Conservation (phyloP, 2,113 vertebrate species). For the Malurus elegans region DNA sequence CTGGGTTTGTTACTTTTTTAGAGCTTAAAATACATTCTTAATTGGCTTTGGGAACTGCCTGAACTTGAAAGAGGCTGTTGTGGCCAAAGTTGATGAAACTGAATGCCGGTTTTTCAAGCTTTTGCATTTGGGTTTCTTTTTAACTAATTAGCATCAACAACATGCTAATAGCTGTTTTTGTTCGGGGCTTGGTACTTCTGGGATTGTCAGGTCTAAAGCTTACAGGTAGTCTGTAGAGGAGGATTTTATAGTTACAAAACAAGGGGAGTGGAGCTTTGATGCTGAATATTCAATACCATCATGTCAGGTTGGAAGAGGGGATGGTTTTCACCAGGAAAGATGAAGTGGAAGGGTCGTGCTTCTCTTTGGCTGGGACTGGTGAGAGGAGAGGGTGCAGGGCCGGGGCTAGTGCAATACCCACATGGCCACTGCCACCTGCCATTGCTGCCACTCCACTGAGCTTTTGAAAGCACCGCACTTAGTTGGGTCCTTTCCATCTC, state of each 20-base stretch:
- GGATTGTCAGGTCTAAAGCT: not conserved
- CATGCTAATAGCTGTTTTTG: not conserved
- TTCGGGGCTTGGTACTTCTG: not conserved
- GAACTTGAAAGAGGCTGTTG: not conserved
- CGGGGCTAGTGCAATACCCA: not conserved
- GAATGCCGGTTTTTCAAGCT: not conserved
- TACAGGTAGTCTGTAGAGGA: not conserved
- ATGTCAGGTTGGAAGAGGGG: not conserved
- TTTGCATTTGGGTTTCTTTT: not conserved
- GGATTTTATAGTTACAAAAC: not conserved
- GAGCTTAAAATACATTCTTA: not conserved
- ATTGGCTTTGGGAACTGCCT: not conserved
- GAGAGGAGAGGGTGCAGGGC: not conserved
- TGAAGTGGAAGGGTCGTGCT: not conserved
- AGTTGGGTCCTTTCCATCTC: not conserved
- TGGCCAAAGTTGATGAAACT: not conserved
- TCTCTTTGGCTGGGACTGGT: not conserved
- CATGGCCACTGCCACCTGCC: not conserved
- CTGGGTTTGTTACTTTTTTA: not conserved
- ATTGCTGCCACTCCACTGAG: not conserved
- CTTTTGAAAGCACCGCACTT: not conserved
- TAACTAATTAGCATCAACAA: not conserved
- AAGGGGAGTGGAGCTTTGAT: not conserved
- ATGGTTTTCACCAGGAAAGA: not conserved
- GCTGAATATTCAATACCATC: not conserved